These are phyloP conservation scores for Trogon surrucura DNA, from an alignment of 2,113 vertebrate species.

Conservation along the genomic window DNA sequence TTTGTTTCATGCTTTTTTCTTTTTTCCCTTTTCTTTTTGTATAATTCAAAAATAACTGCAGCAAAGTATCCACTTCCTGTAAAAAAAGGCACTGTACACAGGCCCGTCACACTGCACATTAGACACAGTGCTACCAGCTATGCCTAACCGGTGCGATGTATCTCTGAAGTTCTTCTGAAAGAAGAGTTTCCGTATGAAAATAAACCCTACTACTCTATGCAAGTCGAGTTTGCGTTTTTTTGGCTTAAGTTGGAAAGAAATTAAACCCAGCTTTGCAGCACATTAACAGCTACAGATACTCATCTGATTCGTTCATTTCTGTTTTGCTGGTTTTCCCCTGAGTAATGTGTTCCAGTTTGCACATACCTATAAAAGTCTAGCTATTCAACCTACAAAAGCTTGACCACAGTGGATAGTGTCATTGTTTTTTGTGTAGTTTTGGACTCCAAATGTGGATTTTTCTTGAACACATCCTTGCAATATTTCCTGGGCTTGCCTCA, in stretches of 20 bases:
- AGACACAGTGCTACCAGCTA: background rate
- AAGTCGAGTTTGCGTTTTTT: background rate
- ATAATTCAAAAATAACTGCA: background rate
- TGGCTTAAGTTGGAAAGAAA: background rate
- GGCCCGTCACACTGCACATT: accelerated
- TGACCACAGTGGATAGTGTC: background rate
- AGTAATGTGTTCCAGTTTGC: background rate
- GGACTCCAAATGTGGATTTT: background rate
- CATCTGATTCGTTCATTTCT: background rate
- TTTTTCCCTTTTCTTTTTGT: background rate
- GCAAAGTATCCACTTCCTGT: background rate
- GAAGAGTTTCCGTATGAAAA: background rate
- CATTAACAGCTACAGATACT: background rate
- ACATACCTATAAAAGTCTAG: background rate
- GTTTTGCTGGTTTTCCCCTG: background rate
- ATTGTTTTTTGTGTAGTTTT: background rate
- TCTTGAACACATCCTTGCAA: background rate
- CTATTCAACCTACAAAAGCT: background rate
- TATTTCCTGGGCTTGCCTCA: background rate
- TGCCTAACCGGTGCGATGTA: too few relatives aligned
- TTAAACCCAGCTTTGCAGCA: background rate
- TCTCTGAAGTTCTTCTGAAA: background rate
- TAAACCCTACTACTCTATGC: background rate
- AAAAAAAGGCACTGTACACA: accelerated
- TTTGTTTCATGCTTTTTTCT: background rate